Evolutionary conservation across 2,888 invertebrate species (phyloP), one percentile per base, ranked within the genome.

Genomic region (Lithodes maja): DNA sequence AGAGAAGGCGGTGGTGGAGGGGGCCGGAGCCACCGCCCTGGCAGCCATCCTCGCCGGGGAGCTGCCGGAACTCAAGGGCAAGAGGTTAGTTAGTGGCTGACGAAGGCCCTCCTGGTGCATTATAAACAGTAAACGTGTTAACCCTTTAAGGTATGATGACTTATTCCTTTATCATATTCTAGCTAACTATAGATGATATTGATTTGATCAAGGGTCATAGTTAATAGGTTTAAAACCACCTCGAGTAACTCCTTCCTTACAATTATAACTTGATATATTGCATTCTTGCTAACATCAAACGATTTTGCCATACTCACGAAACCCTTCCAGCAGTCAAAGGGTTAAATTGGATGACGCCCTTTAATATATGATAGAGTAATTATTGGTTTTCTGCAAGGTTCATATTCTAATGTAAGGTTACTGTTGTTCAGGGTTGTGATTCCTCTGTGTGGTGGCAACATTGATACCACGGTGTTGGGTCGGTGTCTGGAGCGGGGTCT

Each of bases 1-100:
- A 92, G 97, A 98, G 94, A 98, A 98, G 93, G 97, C 97, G 92
- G 97, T 98, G 15, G 97, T 98, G 49, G 98, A 98, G 93, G 98
- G 98, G 0, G 98, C 97, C 0, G 98, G 98, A 0, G 98, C 98
- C 0, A 95, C 96, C 1, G 97, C 97, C 0, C 94, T 98, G 12
- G 98, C 98, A 0, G 98, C 98, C 52, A 96, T 98, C 93, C 94
- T 98, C 92, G 96, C 97, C 0, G 97, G 97, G 0, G 95, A 96
- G 85, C 94, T 98, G 75, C 96, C 97, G 3, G 97, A 98, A 92
- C 95, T 98, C 12, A 95, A 95, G 92, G 97, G 96, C 68, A 97
- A 97, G 94, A 97, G 91, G 91, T 91, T 2, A 71, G 81, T 17
- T 2, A 7, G 54, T 49, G 49, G 33, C 33, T 33, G 33, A 33